Conservation (phyloP, 2,113 vertebrate species). For the Aegithalos caudatus region DNA sequence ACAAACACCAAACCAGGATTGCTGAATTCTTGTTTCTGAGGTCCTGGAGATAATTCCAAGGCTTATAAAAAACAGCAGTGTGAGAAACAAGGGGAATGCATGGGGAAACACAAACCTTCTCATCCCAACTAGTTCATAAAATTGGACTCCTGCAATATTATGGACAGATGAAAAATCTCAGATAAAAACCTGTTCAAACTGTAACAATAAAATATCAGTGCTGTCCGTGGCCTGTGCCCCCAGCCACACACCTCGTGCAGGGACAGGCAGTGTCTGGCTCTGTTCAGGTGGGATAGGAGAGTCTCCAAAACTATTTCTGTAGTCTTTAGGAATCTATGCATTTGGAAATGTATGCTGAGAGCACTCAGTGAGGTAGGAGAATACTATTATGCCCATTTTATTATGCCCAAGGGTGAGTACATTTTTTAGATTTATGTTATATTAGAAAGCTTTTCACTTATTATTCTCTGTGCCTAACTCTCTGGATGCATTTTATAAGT, state of each 20-base stretch:
- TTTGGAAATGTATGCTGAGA: conserved; percentile 41
- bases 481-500: conserved; percentile 55
- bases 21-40: neutral
- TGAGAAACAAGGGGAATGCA: neutral
- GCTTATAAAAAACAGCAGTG: neutral
- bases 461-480: conserved; percentile 45
- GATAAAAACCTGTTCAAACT: neutral
- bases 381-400: conserved; percentile 49
- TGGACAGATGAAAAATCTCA: fast-evolving
- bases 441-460: conserved; percentile 64
- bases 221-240: neutral
- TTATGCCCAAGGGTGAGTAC: conserved; percentile 46
- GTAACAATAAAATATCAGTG: neutral
- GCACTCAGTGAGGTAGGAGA: conserved; percentile 18
- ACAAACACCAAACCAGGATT: neutral
- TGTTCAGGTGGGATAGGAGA: neutral
- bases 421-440: conserved; percentile 58
- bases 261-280: neutral
- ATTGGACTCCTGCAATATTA: neutral
- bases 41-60: neutral
- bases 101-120: neutral
- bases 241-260: fast-evolving
- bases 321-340: neutral
- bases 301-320: neutral
- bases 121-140: neutral